Conservation (phyloP, 2,888 invertebrate genomes). For the Xestia sexstrigata region DNA sequence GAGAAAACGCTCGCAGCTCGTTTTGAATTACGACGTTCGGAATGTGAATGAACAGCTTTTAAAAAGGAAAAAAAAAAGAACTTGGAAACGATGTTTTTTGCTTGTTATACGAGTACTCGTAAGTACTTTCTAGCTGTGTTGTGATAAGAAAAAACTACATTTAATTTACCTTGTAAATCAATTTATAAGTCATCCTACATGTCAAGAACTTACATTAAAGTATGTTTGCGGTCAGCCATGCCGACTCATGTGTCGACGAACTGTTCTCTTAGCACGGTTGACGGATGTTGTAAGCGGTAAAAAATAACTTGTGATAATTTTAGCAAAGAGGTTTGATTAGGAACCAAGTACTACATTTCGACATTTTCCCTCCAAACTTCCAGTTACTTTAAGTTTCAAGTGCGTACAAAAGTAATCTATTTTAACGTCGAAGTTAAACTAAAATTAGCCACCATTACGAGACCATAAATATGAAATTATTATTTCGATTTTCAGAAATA, state of each 20-base stretch:
- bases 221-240: slow-evolving; percentile 53
- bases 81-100: slow-evolving; percentile 72
- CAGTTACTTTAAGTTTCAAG: neutral
- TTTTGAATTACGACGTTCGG: slow-evolving; percentile 80
- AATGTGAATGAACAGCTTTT: slow-evolving; percentile 80
- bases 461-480: neutral
- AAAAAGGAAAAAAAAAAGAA: slow-evolving; percentile 57
- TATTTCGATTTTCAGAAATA: neutral
- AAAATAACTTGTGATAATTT: slow-evolving; percentile 46
- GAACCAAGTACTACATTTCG: slow-evolving; percentile 6
- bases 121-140: slow-evolving; percentile 55
- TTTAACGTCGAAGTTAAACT: neutral
- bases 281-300: slow-evolving; percentile 50
- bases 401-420: neutral
- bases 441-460: neutral
- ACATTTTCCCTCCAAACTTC: neutral
- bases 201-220: slow-evolving; percentile 43
- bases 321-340: slow-evolving; percentile 36
- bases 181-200: slow-evolving; percentile 43
- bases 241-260: slow-evolving; percentile 53
- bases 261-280: slow-evolving; percentile 44
- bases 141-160: slow-evolving; percentile 60
- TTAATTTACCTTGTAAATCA: slow-evolving; percentile 60
- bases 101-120: slow-evolving; percentile 61
- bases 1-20: slow-evolving; percentile 83